Evolutionary conservation across 2,888 invertebrate genomes (phyloP), one percentile per base, ranked within the genome.

Genomic region (Caenorhabditis afra): DNA sequence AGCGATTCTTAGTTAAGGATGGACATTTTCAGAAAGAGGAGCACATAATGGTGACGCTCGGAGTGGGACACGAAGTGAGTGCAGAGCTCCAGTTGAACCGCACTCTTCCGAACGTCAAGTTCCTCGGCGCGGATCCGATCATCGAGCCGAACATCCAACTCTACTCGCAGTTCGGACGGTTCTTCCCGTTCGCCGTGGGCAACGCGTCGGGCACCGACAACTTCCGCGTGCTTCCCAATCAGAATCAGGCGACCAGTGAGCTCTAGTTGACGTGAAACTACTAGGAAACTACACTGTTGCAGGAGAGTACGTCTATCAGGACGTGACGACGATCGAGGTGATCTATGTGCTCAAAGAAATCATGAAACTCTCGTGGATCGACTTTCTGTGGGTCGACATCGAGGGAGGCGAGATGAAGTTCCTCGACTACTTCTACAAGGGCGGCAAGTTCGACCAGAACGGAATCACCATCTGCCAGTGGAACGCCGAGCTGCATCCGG

Each of bases 91-190:
- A 35, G 1, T 35, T 73, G 4, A 58, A 73, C n/a, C 18, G 22
- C 3, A 74, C 74, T 7, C 22, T 74, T 22, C 66, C 74, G 14
- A 65, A 59, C 20, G 37, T 55, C 10, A 62, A 57, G 18, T 75
- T 81, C 57, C 62, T 64, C 35, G 79, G 82, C 23, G 82, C 77
- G 11, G 82, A 82, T 29, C 81, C 81, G 20, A 81, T 81, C 7
- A 71, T 65, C 20, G 76, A 75, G 49, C 64, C 68, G 12, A 81
- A 82, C 45, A 23, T 57, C 20, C 57, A 70, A 41, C 37, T 79
- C 23, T 82, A 79, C 55, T 57, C 76, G 18, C 55, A 50, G 12
- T 64, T 79, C 45, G 79, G 79, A 7, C 55, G 49, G 23, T 79
- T 66, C 59, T 76, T 74, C 59, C 77, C 77, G 12, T 79, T 79